Evolutionary conservation across 23 tunicate species (phyloP), one percentile per base, ranked within the genome.

Genomic region (Trididemnum clinides): DNA sequence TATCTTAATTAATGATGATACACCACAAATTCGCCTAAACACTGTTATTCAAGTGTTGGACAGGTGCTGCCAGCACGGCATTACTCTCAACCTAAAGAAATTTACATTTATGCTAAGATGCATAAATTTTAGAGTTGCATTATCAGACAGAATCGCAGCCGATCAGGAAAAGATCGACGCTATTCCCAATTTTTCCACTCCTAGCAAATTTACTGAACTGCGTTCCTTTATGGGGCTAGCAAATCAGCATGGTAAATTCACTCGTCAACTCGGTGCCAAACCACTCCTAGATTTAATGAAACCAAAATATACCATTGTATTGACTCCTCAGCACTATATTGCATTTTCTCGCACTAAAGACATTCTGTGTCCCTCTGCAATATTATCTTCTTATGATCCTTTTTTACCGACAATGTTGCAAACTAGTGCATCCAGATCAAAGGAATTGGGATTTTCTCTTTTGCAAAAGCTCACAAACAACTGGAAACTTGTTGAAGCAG

Each of bases 171-270:
- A n/a, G n/a, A n/a, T n/a, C n/a, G n/a, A 44, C 20, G 66, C 66
- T n/a, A 59, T 59, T n/a, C 66, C 5, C 3, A 59, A 59, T n/a
- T 59, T 59, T 59, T 28, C 66, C 3, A 28, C 66, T n/a, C 66
- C 23, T 59, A n/a, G 27, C 25, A 59, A 59, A 4, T 19, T 59
- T 59, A 44, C 54, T 44, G 66, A 59, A n/a, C 66, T 59, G 5
- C 66, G 66, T 59, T 12, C 66, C 3, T 59, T 59, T 59, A 59
- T 59, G 66, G 66, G 66, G 20, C 66, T 59, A 12, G 66, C 66
- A 4, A 10, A 59, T 59, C 66, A 59, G 25, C 25, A 19, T 4
- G 66, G 66, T 10, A 28, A 28, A 59, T 59, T 59, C 22, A 19
- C 66, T 19, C 3, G 22, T n/a, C 5, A 10, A 28, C 66, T 59